A percentile compares a stretch with the other conserved stretches of the same genome.
Evolutionary conservation across 1,140 invertebrate genomes (phyloP).

Genomic region (Solen grandis): DNA sequence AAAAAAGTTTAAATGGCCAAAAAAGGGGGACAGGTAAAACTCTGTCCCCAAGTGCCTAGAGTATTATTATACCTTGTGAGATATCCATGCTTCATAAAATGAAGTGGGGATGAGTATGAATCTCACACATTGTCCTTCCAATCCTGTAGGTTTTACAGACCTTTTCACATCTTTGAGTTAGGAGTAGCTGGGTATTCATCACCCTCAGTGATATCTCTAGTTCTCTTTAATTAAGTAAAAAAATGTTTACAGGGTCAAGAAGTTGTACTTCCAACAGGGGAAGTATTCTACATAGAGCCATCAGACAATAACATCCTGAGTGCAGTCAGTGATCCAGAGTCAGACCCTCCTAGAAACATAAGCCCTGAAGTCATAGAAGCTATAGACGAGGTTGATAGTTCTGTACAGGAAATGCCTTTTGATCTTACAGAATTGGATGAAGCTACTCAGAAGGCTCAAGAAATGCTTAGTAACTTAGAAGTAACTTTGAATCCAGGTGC

Average conservation of each 20-base stretch:
- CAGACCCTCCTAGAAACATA: neutral
- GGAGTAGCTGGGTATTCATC: neutral
- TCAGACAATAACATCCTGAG: neutral
- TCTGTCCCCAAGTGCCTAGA: neutral
- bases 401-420: neutral
- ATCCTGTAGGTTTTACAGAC: neutral
- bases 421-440: conserved; percentile 13
- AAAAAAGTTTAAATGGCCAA: neutral
- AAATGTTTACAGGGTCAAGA: neutral
- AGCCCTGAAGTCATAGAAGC: neutral
- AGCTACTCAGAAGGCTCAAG: conserved; percentile 7
- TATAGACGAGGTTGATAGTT: neutral
- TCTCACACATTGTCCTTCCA: neutral
- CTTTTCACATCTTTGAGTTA: neutral
- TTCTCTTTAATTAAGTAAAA: neutral
- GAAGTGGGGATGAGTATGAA: neutral
- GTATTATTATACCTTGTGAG: neutral
- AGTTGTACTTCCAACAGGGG: neutral
- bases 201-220: neutral
- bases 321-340: neutral
- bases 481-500: conserved; percentile 8
- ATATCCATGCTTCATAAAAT: neutral
- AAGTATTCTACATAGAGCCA: neutral
- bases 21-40: neutral
- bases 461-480: conserved; percentile 11